Conservation (phyloP, 2,113 vertebrate genomes). For the Nerophis lumbriciformis region DNA sequence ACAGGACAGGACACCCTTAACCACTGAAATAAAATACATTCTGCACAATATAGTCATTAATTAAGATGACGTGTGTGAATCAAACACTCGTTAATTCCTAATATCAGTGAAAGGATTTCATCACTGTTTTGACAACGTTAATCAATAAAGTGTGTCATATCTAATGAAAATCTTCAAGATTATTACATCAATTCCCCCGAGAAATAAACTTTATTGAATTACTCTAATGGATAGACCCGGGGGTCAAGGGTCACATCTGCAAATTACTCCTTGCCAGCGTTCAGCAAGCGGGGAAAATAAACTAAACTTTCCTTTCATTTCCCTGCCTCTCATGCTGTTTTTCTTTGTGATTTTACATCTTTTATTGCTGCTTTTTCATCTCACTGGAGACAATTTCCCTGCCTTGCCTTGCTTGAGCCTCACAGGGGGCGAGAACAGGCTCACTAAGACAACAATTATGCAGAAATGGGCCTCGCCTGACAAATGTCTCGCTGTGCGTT, state of each 20-base stretch:
- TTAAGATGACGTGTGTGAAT: no score
- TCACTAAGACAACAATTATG: constrained; percentile 42
- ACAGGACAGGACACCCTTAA: no score
- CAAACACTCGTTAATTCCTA: not conserved
- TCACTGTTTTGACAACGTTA: not conserved
- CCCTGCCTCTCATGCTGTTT: constrained; percentile 10
- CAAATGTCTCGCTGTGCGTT: constrained; percentile 29
- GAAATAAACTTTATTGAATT: constrained; percentile 41
- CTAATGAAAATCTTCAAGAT: not conserved
- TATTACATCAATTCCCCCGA: constrained; percentile 17
- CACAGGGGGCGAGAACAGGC: constrained; percentile 43
- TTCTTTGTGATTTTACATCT: constrained; percentile 24
- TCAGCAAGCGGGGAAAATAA: constrained; percentile 20
- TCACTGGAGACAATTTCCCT: constrained; percentile 39
- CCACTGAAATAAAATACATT: no score
- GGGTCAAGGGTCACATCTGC: constrained; percentile 27
- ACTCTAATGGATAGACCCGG: constrained; percentile 38
- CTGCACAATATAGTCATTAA: no score
- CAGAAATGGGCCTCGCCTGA: constrained; percentile 41
- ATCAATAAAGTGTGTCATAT: not conserved
- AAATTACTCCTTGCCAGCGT: constrained; percentile 30
- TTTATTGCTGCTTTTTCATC: constrained; percentile 37
- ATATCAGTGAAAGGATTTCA: not conserved
- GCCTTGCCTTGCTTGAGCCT: constrained; percentile 40
- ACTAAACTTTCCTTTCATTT: constrained; percentile 2